These are phyloP conservation scores for Petromus typicus DNA, from an alignment of 2,113 vertebrate genomes.

Conservation along the genomic window DNA sequence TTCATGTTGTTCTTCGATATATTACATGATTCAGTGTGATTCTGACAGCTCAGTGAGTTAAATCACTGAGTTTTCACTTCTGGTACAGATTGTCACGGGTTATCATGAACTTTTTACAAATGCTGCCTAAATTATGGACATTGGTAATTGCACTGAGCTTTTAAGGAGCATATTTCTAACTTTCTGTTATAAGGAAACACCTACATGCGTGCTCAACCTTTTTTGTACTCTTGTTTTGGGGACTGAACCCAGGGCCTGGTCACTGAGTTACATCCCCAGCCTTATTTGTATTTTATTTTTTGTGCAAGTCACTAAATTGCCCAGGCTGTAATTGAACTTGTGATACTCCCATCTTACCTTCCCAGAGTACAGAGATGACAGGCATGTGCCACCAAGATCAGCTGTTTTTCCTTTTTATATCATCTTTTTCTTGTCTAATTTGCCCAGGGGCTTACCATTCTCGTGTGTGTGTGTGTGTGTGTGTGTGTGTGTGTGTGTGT, in stretches of 20 bases:
- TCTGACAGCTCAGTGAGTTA: not conserved
- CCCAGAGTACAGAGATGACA: not conserved
- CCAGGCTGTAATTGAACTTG: not conserved
- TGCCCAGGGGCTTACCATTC: not conserved
- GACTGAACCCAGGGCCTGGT: not conserved
- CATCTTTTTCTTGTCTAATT: not conserved
- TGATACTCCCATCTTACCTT: not conserved
- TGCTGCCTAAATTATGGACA: not conserved
- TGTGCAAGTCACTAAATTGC: not conserved
- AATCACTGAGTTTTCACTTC: not conserved
- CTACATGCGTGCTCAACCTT: not conserved
- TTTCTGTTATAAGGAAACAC: constrained; percentile 31
- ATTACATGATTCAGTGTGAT: not conserved
- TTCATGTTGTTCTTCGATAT: not conserved
- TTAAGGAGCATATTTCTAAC: not conserved
- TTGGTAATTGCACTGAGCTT: constrained; percentile 25
- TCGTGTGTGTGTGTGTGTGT: not conserved
- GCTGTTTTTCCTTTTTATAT: constrained; percentile 26
- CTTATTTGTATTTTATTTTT: not conserved
- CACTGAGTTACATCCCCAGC: not conserved
- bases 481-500: not conserved
- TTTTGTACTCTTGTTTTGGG: not conserved
- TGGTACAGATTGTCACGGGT: constrained; percentile 12
- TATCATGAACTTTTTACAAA: not conserved
- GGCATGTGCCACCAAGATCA: not conserved